phyloP scores from a whole-genome alignment of 1,140 invertebrate species.

The Sycobia sp. region DNA sequence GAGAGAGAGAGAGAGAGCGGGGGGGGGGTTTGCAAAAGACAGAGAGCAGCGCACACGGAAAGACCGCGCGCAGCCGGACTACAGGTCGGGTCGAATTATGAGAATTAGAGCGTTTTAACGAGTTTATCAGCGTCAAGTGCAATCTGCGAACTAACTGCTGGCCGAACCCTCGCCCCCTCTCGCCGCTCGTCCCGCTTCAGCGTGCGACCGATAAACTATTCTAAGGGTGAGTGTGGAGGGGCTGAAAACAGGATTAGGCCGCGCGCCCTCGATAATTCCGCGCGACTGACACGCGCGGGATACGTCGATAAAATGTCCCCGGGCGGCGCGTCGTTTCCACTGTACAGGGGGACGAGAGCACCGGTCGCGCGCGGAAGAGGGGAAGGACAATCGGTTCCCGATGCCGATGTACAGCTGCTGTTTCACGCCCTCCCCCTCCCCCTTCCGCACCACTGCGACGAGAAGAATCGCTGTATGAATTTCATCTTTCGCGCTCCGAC shows the following conservation, averaged over 20 bases:
- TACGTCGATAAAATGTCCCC: slow-evolving; percentile 32
- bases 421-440: too few species aligned
- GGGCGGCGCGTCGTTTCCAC: too few species aligned
- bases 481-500: slow-evolving; percentile 13
- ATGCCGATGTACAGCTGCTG: too few species aligned
- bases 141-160: slow-evolving; percentile 9
- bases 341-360: background rate
- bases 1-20: too few species aligned
- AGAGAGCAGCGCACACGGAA: background rate
- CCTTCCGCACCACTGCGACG: background rate
- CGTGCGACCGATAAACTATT: slow-evolving; percentile 25
- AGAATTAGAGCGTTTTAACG: slow-evolving; percentile 24
- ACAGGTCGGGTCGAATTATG: slow-evolving; percentile 6
- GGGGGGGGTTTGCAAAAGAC: too few species aligned
- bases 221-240: too few species aligned
- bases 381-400: too few species aligned
- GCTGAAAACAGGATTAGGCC: slow-evolving; percentile 34
- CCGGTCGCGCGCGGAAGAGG: background rate
- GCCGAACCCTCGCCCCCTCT: too few species aligned
- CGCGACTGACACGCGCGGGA: slow-evolving; percentile 23
- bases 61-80: background rate
- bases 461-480: slow-evolving; percentile 25
- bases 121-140: slow-evolving; percentile 23
- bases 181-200: too few species aligned
- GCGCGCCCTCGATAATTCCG: slow-evolving; percentile 30